Evolutionary conservation across 2,888 invertebrate genomes (phyloP), one percentile per base, ranked within the genome.

Genomic region (Drosophila acutilabella): DNA sequence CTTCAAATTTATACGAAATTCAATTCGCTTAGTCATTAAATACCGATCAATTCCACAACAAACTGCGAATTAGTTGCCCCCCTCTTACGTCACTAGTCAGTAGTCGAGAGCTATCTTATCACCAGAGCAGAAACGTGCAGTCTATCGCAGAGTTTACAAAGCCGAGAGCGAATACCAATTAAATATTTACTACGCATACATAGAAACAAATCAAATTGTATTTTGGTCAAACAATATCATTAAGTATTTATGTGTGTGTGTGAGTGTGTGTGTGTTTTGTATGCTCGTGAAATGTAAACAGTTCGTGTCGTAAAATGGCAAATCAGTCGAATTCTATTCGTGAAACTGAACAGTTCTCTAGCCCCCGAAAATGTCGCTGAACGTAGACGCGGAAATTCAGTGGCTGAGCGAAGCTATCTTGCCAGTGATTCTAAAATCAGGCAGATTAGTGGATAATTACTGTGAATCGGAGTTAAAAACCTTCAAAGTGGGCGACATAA

Each of bases 331-430:
- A 26, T 33, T 13, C 6, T 20, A 16, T 45, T 53, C 41, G 18
- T 23, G 56, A 38, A 48, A 16, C 60, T 10, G 68, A 44, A 23
- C 53, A 41, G 61, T 72, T 64, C 57, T 41, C n/a, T 10, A 44
- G 13, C 5, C 13, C 8, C 13, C 8, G 36, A 61, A 52, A 61
- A 74, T 77, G 78, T 48, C 75, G n/a, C 20, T 73, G 42, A 52
- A 6, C 18, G 62, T 56, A 23, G 72, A 80, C 40, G 59, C 48
- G 4, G 89, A 90, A 81, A 60, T 74, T 14, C 52, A 80, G 33
- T 90, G 89, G 89, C 54, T 89, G n/a, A 67, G 71, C 18, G 56
- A 45, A 1, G 38, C 26, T 14, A 61, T 89, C 2, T 33, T 89
- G 56, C 88, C 89, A 6, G 56, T 74, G 56, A 57, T 89, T 52